Evolutionary conservation across 2,888 invertebrate species (phyloP), one percentile per base, ranked within the genome.

Genomic region (Doris montereyensis): DNA sequence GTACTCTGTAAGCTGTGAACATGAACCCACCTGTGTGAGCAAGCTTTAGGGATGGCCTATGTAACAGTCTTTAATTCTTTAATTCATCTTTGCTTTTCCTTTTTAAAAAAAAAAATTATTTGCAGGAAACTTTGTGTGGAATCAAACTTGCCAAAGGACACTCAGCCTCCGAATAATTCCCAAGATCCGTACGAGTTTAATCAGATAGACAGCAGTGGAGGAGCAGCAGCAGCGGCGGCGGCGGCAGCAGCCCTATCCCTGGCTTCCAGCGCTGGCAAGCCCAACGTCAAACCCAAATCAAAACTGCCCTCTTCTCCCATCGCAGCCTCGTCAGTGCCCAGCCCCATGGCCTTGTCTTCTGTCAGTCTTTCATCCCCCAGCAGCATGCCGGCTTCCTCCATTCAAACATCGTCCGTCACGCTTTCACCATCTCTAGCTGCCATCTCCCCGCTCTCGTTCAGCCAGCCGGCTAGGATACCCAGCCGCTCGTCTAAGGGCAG

Each of bases 161-260:
- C 86, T 32, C 88, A 88, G 70, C 81, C 85, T 41, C 68, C 82
- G 5, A 84, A 84, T 35, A 87, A 85, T 76, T 85, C 87, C 67
- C 86, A 88, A 79, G 90, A 90, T 78, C 90, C 90, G 0, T 90
- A 90, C 81, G 90, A 89, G 72, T 90, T 90, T 84, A 86, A 84
- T 72, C 79, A 84, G 76, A 74, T 86, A 32, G 87, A 88, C 76
- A 81, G 75, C 28, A 81, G 79, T 28, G 68, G 75, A 28, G 41
- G 68, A 58, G 74, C 77, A n/a, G 65, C 74, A 60, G 58, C 74
- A n/a, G 74, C 81, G 28, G 65, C 74, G 62, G 58, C 74, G 17
- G 74, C 81, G 28, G 81, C 28, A 62, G 81, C 78, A 78, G 83
- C 58, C 76, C 83, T 57, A 83, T 41, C 52, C 5, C 17, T 41